A percentile compares a stretch with the other conserved stretches of the same genome.
Evolutionary conservation across 2,113 vertebrate genomes (phyloP).

Genomic region (Salvelinus alpinus): DNA sequence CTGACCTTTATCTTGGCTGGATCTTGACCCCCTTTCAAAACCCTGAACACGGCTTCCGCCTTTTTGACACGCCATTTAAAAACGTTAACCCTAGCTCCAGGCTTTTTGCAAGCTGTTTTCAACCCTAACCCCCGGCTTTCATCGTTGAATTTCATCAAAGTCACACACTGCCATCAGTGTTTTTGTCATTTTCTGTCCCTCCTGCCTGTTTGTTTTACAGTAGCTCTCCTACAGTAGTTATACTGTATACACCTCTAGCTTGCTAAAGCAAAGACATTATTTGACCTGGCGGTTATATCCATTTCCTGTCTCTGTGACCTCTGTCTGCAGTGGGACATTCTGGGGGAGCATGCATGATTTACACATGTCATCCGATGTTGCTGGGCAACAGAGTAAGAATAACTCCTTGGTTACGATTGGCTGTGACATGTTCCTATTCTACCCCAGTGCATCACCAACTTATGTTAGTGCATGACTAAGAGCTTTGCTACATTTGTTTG

Average conservation of each 20-base stretch:
- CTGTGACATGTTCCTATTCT: background rate
- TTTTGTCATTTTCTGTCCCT: slow-evolving; percentile 15
- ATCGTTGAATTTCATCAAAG: too few relatives aligned
- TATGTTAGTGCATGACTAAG: slow-evolving; percentile 1
- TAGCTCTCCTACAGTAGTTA: slow-evolving; percentile 8
- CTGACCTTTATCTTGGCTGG: too few relatives aligned
- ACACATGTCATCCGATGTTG: slow-evolving; percentile 19
- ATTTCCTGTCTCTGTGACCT: slow-evolving; percentile 17
- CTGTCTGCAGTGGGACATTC: background rate
- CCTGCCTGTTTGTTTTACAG: background rate
- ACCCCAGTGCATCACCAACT: background rate
- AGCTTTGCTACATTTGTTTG: background rate
- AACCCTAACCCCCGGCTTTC: too few relatives aligned
- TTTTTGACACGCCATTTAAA: background rate
- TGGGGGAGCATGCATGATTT: slow-evolving; percentile 18
- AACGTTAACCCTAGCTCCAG: background rate
- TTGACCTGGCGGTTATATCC: slow-evolving; percentile 6
- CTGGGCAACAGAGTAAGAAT: slow-evolving; percentile 23
- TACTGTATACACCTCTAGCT: too few relatives aligned
- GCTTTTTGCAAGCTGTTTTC: background rate
- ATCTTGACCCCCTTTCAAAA: too few relatives aligned
- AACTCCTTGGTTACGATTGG: background rate
- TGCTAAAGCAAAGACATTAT: background rate
- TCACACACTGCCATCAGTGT: background rate
- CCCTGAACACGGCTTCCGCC: too few relatives aligned